These are phyloP conservation scores for Polydrusus pterygomalis DNA, from an alignment of 2,888 invertebrate genomes.

Conservation along the genomic window DNA sequence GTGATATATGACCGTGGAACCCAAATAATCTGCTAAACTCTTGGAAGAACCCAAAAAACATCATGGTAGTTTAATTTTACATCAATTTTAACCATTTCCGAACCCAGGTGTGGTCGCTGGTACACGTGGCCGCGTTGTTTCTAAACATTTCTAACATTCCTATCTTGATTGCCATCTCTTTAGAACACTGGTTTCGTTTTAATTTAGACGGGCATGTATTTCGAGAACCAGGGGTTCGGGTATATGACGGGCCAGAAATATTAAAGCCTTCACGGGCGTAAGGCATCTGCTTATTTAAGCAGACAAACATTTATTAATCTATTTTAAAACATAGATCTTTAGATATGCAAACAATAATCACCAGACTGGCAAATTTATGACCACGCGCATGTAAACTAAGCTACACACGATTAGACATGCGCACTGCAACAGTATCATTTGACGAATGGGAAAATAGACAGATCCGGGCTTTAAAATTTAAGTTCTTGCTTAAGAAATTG, in stretches of 20 bases:
- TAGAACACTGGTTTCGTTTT: slow-evolving; percentile 42
- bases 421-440: no score
- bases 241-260: slow-evolving; percentile 18
- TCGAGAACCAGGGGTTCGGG: slow-evolving; percentile 8
- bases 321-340: background rate
- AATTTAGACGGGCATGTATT: slow-evolving; percentile 34
- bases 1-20: slow-evolving; percentile 49
- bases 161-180: slow-evolving; percentile 54
- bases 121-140: slow-evolving; percentile 45
- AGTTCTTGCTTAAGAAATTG: no score
- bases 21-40: slow-evolving; percentile 53
- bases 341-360: no score
- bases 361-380: no score
- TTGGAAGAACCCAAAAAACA: slow-evolving; percentile 49
- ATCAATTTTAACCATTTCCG: slow-evolving; percentile 44
- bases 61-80: slow-evolving; percentile 49
- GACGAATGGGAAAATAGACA: no score
- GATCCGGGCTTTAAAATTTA: no score
- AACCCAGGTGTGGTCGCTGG: slow-evolving; percentile 35
- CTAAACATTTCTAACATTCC: slow-evolving; percentile 54
- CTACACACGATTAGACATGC: no score
- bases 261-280: slow-evolving; percentile 17
- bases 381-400: no score
- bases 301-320: background rate
- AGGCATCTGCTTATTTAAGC: slow-evolving; percentile 13